Percentiles rank a stretch among this genome's conserved stretches.
phyloP scores from a whole-genome alignment of 2,888 invertebrate species.

The Eucera pruinosa region DNA sequence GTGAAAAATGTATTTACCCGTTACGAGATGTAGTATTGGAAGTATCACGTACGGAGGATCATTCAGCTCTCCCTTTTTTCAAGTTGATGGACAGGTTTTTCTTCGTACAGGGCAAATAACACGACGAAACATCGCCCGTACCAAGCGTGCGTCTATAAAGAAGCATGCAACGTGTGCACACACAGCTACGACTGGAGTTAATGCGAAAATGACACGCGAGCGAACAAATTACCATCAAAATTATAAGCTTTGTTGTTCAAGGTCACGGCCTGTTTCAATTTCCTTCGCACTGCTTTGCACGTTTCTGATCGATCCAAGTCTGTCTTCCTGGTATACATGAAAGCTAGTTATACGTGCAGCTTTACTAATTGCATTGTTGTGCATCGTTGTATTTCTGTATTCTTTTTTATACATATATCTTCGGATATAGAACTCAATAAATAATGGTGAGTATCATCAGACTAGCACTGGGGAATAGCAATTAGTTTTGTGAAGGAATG shows the following conservation, averaged over 20 bases:
- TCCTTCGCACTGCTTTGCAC: slow-evolving; percentile 1
- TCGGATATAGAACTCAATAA: background rate
- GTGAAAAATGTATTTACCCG: background rate
- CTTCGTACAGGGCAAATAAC: background rate
- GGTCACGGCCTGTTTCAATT: slow-evolving; percentile 45
- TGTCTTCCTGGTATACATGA: background rate
- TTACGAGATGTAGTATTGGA: no score
- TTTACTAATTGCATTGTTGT: background rate
- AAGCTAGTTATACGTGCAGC: background rate
- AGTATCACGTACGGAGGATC: slow-evolving; percentile 8
- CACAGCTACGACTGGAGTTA: slow-evolving; percentile 23
- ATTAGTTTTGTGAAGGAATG: background rate
- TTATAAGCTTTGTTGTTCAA: slow-evolving; percentile 49
- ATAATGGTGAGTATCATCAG: background rate
- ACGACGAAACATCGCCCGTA: slow-evolving; percentile 12
- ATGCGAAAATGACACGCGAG: slow-evolving; percentile 58
- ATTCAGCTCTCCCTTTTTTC: background rate
- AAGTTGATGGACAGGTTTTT: background rate
- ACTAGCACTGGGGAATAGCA: background rate
- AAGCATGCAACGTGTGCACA: slow-evolving; percentile 29
- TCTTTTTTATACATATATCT: background rate
- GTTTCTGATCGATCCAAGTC: slow-evolving; percentile 24
- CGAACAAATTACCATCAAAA: slow-evolving; percentile 45
- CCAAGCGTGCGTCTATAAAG: slow-evolving; percentile 30
- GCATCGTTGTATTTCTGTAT: background rate